Conservation (phyloP, 2,113 vertebrate genomes). For the Pogona vitticeps region DNA sequence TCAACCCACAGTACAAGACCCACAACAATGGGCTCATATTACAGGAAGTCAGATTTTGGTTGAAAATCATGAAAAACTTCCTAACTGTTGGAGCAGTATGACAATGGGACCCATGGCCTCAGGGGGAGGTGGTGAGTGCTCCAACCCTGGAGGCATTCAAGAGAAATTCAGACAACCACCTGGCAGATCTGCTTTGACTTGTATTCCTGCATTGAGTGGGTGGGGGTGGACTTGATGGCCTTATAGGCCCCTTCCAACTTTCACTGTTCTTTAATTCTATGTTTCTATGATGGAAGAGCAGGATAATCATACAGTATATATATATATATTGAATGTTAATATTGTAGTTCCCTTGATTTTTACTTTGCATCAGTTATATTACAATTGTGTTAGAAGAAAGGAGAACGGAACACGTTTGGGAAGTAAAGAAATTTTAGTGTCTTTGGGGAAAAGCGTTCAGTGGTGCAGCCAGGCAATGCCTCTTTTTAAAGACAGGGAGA, state of each 20-base stretch:
- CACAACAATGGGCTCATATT: too few species aligned
- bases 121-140: too few species aligned
- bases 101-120: too few species aligned
- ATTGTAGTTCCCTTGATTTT: neutral
- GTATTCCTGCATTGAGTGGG: too few species aligned
- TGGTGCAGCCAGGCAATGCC: neutral
- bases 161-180: too few species aligned
- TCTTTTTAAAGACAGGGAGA: conserved; percentile 54
- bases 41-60: too few species aligned
- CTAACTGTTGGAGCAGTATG: too few species aligned
- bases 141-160: too few species aligned
- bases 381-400: neutral
- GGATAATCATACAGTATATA: neutral
- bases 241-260: neutral
- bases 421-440: neutral
- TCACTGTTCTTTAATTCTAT: neutral
- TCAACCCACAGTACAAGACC: too few species aligned
- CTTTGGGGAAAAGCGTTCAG: conserved; percentile 18
- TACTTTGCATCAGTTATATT: neutral
- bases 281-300: neutral
- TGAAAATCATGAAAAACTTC: too few species aligned
- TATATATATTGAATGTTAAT: neutral
- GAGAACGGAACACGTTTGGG: neutral
- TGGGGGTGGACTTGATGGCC: neutral
- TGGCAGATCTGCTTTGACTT: too few species aligned